Evolutionary conservation across 2,113 vertebrate species (phyloP), one percentile per base, ranked within the genome.

Genomic region (Oplegnathus fasciatus): DNA sequence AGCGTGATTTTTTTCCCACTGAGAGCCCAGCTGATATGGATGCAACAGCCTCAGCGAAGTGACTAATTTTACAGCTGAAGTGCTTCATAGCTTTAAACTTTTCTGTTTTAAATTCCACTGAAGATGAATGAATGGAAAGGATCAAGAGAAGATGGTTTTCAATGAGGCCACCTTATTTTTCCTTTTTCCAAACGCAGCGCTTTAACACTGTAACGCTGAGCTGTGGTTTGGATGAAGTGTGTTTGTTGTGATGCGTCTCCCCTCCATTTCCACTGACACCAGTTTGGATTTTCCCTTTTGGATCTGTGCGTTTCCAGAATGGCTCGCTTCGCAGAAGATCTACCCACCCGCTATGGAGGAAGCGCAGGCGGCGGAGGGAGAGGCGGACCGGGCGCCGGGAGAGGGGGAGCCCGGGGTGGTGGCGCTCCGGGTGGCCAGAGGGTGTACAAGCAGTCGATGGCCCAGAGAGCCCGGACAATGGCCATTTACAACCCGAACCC

Each of bases 401-500:
- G 96, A 96, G 97, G 96, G 86, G 96, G 95, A 78, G 96, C 95
- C 94, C 96, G 97, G 86, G 97, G 97, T 44, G 98, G 97, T 40
- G 97, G 97, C 81, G 96, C 97, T 90, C 97, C 94, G 80, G 96
- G 96, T 70, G 97, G 96, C 88, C 98, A 96, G 87, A 97, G 98
- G 94, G 97, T 99, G 94, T 99, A 99, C 96, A 99, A 99, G 92
- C 98, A 99, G 93, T 97, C 98, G 88, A 98, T 99, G 97, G 98
- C 98, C 84, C 98, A 99, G 92, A 95, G 98, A 92, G 98, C 98
- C 91, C 94, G 98, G 92, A 99, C 98, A 62, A 99, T 99, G 98
- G 98, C 98, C 92, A 96, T 99, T 74, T 99, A 99, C 96, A 99
- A 99, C 95, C 98, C 98, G 72, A 99, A 99, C 92, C 98, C 98